phyloP scores from a whole-genome alignment of 2,888 invertebrate genomes.

The Vanessa cardui region DNA sequence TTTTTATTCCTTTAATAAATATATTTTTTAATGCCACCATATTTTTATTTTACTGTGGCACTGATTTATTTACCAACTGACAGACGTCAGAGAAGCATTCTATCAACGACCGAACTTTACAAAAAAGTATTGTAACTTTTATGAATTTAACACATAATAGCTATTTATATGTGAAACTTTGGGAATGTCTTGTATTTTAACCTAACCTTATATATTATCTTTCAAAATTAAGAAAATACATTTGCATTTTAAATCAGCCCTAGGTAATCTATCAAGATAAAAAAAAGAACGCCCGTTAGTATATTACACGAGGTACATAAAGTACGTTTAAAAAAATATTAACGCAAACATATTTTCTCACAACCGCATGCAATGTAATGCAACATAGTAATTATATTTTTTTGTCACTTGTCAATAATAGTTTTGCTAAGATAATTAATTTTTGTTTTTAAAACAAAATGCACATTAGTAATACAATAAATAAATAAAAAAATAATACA shows the following conservation, averaged over 20 bases:
- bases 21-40: too few relatives aligned
- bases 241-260: not conserved
- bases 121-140: too few relatives aligned
- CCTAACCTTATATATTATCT: not conserved
- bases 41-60: too few relatives aligned
- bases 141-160: too few relatives aligned
- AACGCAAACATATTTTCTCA: conserved; percentile 11
- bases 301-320: not conserved
- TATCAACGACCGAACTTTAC: too few relatives aligned
- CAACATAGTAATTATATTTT: not conserved
- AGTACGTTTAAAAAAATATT: not conserved
- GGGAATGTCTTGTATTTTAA: conserved; percentile 2
- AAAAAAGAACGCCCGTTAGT: not conserved
- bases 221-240: not conserved
- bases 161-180: too few relatives aligned
- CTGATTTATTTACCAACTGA: too few relatives aligned
- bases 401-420: not conserved
- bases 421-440: not conserved
- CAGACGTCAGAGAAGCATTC: too few relatives aligned
- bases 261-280: not conserved
- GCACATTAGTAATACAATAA: not conserved
- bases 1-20: too few relatives aligned
- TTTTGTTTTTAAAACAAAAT: not conserved
- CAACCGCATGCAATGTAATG: not conserved
- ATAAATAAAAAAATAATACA: too few relatives aligned